Evolutionary conservation across 2,113 vertebrate genomes (phyloP).

Genomic region (Sula dactylatra): DNA sequence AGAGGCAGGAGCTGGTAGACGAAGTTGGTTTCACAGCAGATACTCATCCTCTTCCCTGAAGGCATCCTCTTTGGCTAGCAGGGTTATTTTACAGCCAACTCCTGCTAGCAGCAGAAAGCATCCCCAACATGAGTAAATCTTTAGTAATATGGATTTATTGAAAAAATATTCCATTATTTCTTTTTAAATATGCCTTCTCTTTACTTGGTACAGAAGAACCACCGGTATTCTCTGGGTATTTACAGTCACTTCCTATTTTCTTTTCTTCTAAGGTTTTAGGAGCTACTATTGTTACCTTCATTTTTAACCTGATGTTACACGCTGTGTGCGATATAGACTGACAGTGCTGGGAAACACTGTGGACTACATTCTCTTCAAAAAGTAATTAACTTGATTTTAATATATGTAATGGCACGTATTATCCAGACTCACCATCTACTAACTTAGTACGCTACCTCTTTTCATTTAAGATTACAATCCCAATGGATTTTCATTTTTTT

Average conservation of each 20-base stretch:
- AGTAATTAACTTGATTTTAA: neutral
- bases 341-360: neutral
- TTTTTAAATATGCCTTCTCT: neutral
- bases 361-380: neutral
- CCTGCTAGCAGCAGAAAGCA: neutral
- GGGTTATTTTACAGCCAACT: neutral
- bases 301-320: neutral
- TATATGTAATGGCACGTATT: neutral
- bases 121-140: neutral
- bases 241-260: neutral
- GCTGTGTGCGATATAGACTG: rapidly evolving
- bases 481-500: neutral
- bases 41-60: neutral
- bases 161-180: neutral
- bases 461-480: neutral
- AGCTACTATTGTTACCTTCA: neutral
- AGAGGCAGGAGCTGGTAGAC: neutral
- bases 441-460: neutral
- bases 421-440: neutral
- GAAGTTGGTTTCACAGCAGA: neutral
- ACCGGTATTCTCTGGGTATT: neutral
- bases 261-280: neutral
- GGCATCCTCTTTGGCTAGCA: neutral
- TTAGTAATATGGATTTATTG: neutral
- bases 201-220: neutral